Evolutionary conservation across 2,888 invertebrate species (phyloP), one percentile per base, ranked within the genome.

Genomic region (Heliconius hortense): DNA sequence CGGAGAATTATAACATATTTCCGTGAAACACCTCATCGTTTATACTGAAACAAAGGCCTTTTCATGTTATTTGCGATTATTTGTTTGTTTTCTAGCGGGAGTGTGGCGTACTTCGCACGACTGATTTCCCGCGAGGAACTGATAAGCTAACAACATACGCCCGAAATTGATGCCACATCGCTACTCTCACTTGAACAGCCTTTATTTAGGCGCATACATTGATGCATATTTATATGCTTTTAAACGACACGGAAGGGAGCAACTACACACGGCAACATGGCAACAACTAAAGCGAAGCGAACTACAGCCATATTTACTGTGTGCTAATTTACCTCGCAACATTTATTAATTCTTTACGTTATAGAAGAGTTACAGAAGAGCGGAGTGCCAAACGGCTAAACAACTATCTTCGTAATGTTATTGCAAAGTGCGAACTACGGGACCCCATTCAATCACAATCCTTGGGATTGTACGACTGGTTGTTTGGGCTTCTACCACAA

Each of bases 51-150:
- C 53, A 56, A 2, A 69, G 28, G 26, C 53, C 53, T 31, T 56
- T 69, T 69, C n/a, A 7, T 28, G 68, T 69, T 56, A 56, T 69
- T 69, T 56, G 68, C 31, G 31, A 53, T 56, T 56, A 69, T 69
- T 69, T 69, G 31, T 64, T 64, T 39, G 64, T 64, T 39, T 7
- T 24, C n/a, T n/a, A 15, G 48, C 67, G 56, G n/a, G 59, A 60
- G 59, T 13, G 24, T 60, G 59, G 59, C 59, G 28, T 56, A 13
- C 68, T 28, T 31, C n/a, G n/a, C n/a, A n/a, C n/a, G n/a, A n/a
- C 18, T 69, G 68, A 69, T 69, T 69, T 69, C 68, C 68, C 68
- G 68, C 68, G 68, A 69, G 68, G n/a, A 56, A 1, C 53, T 56
- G 68, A 69, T 69, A 31, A 56, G 53, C 68, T 69, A 69, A 53